These are phyloP conservation scores for Otolemur crassicaudatus DNA, from an alignment of 2,797 vertebrate genomes.

Conservation along the genomic window DNA sequence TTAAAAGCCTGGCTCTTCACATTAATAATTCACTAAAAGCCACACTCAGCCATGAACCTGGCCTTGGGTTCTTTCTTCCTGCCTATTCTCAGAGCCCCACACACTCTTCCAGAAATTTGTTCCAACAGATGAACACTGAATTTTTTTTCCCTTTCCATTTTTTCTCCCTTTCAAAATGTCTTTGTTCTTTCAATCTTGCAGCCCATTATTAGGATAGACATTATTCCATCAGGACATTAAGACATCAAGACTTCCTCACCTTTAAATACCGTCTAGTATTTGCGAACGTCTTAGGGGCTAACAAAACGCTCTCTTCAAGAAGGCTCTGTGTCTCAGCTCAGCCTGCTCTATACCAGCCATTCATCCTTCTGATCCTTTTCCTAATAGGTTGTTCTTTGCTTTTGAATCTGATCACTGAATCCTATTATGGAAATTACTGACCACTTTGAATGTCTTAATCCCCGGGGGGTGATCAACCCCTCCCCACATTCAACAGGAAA, in stretches of 20 bases:
- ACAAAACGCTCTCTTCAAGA: neutral
- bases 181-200: neutral
- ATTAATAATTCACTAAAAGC: neutral
- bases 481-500: slow-evolving; percentile 63
- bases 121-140: neutral
- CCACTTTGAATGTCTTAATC: slow-evolving; percentile 70
- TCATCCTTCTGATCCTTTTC: slow-evolving; percentile 28
- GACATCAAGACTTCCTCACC: neutral
- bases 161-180: neutral
- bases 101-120: neutral
- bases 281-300: neutral
- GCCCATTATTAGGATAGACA: neutral
- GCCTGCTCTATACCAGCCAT: neutral
- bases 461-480: slow-evolving; percentile 47
- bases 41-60: neutral
- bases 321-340: neutral
- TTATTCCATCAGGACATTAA: neutral
- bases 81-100: neutral
- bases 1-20: neutral
- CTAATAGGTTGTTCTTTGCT: slow-evolving; percentile 56
- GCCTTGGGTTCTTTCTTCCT: neutral
- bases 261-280: neutral
- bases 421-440: slow-evolving; percentile 79
- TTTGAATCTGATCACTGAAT: slow-evolving; percentile 76
- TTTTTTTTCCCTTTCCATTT: neutral